Conservation (phyloP, 2,888 invertebrate species). For the Thereva nobilitata region DNA sequence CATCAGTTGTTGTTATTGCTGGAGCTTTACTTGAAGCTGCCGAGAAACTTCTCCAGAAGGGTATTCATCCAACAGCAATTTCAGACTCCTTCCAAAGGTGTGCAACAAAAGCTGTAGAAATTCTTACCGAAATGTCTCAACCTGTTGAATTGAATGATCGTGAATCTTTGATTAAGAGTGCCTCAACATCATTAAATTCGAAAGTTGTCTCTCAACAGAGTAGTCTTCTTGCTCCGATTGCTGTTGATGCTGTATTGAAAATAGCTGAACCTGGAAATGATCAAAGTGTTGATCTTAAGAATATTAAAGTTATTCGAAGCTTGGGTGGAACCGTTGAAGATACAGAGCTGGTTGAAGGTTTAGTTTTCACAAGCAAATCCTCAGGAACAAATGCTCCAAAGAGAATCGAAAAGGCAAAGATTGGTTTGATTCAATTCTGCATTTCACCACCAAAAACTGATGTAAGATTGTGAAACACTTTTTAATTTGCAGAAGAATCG, state of each 20-base stretch:
- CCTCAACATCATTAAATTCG: constrained; percentile 97
- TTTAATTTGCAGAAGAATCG: not conserved
- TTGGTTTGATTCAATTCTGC: constrained; percentile 98
- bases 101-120: constrained; percentile 59
- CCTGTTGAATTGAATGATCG: constrained; percentile 85
- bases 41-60: constrained; percentile 87
- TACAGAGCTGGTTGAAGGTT: constrained; percentile 92
- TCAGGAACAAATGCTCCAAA: constrained; percentile 90
- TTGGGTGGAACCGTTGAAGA: constrained; percentile 98
- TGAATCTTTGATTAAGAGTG: constrained; percentile 87
- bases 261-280: constrained; percentile 65
- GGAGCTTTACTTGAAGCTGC: constrained; percentile 95
- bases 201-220: constrained; percentile 99
- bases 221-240: constrained; percentile 91
- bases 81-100: constrained; percentile 92
- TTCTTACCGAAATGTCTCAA: constrained; percentile 81
- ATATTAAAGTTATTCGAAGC: constrained; percentile 96
- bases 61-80: constrained; percentile 96
- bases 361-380: constrained; percentile 89
- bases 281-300: constrained; percentile 84
- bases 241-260: constrained; percentile 93
- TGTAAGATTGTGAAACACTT: constrained; percentile 61
- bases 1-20: constrained; percentile 96
- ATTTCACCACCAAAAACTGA: constrained; percentile 99
- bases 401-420: constrained; percentile 95